Conservation (phyloP, 2,888 invertebrate species). For the Lottia scabra region DNA sequence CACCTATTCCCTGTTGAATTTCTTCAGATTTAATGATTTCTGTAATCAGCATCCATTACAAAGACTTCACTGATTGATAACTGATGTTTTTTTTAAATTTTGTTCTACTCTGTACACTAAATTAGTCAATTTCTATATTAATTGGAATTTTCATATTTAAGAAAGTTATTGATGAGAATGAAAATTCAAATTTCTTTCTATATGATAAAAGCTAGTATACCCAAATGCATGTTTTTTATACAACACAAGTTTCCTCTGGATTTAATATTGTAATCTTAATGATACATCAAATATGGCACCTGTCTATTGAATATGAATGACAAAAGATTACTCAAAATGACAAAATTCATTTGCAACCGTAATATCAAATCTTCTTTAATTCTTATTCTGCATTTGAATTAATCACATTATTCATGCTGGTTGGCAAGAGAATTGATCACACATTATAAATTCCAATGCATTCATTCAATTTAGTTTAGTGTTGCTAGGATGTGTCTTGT, state of each 20-base stretch:
- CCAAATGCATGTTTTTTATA: no score
- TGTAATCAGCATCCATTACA: no score
- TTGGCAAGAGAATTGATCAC: neutral
- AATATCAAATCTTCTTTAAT: neutral
- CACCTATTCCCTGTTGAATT: no score
- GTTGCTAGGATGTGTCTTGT: conserved; percentile 19
- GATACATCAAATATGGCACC: neutral
- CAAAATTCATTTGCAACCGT: no score
- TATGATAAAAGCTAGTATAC: neutral
- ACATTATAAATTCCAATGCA: conserved; percentile 19
- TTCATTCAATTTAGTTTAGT: conserved; percentile 13
- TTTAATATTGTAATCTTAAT: neutral
- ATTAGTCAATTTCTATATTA: no score
- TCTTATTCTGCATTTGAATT: conserved; percentile 3
- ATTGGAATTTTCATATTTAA: neutral
- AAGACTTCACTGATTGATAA: no score
- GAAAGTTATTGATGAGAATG: neutral
- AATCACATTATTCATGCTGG: neutral
- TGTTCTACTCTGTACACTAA: no score
- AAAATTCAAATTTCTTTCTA: neutral
- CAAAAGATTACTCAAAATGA: no score
- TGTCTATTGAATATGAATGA: no score
- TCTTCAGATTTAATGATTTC: no score
- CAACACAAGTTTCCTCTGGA: no score
- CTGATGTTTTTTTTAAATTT: no score